These are phyloP conservation scores for Pavo muticus DNA, from an alignment of 2,113 vertebrate species.

Conservation along the genomic window DNA sequence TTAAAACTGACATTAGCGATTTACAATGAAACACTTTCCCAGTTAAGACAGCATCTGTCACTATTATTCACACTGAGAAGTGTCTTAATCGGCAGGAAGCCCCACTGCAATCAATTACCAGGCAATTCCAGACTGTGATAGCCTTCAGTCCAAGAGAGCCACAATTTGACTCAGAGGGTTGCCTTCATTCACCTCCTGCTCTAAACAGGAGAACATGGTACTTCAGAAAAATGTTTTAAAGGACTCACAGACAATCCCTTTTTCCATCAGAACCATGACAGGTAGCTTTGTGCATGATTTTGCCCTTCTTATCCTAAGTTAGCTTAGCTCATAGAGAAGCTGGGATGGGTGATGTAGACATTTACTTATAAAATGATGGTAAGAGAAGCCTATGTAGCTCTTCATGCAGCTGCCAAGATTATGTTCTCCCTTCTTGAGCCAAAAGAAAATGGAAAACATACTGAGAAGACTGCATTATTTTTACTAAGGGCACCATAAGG, in stretches of 20 bases:
- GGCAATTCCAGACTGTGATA: not conserved
- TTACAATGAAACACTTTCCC: not conserved
- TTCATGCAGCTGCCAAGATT: not conserved
- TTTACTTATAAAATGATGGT: not conserved
- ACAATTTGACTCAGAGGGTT: not conserved
- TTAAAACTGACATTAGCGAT: not conserved
- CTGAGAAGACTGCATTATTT: not conserved
- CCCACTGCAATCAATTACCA: conserved; percentile 17
- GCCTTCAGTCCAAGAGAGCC: not conserved
- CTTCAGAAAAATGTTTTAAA: not conserved
- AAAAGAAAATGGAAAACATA: not conserved
- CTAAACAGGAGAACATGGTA: rapidly evolving
- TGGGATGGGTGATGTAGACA: not conserved
- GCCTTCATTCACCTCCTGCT: not conserved
- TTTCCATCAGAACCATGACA: not conserved
- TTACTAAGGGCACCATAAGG: not conserved
- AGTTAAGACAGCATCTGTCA: not conserved
- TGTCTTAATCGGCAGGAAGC: conserved; percentile 1
- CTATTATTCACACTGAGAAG: not conserved
- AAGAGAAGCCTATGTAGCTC: rapidly evolving
- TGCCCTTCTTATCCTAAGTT: not conserved
- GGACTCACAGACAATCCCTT: rapidly evolving
- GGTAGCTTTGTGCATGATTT: not conserved
- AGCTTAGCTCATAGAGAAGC: not conserved
- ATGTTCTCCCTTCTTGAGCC: not conserved